Conservation (phyloP, 2,797 vertebrate species). For the Rhinella marina region DNA sequence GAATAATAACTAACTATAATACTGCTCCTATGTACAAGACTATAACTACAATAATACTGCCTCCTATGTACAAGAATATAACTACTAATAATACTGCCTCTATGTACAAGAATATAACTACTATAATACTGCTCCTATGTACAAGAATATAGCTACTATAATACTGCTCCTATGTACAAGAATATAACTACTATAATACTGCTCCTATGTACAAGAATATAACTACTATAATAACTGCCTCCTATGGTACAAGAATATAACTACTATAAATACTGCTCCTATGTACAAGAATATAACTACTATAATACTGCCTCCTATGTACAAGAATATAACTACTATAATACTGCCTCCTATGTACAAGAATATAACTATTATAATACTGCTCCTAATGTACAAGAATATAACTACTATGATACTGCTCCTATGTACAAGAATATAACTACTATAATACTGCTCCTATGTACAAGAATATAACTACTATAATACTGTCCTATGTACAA, state of each 20-base stretch:
- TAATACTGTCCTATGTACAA: not conserved
- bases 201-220: no score
- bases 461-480: slow-evolving; percentile 5
- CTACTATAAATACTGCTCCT: not conserved
- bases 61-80: no score
- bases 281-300: not conserved
- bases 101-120: no score
- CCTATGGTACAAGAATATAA: not conserved
- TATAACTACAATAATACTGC: no score
- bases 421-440: slow-evolving; percentile 4
- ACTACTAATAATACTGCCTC: no score
- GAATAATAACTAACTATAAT: no score
- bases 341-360: not conserved
- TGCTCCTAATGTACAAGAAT: not conserved
- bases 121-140: no score
- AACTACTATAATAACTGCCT: no score
- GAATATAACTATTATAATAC: slow-evolving; percentile 10
- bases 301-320: not conserved
- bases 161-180: no score
- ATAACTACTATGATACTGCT: slow-evolving; percentile 1
- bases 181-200: no score
- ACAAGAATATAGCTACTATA: no score
- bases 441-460: not conserved
- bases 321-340: not conserved
- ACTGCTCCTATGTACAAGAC: no score